Evolutionary conservation across 1,140 invertebrate species (phyloP).

Genomic region (Neotoxoptera formosana): DNA sequence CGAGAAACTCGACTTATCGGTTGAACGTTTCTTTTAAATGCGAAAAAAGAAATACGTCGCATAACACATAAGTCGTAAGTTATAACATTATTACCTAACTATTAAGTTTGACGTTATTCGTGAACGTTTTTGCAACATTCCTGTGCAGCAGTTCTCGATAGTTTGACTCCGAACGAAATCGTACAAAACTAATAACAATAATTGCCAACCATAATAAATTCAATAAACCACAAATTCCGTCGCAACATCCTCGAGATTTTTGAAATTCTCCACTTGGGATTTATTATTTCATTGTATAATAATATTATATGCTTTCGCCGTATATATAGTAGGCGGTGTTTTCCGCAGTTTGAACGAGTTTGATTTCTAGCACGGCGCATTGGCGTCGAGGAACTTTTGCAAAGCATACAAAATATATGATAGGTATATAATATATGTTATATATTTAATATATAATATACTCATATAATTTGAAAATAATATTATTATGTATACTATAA

Average conservation of each 20-base stretch:
- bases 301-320: not conserved
- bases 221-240: not conserved
- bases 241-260: not conserved
- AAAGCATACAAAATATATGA: too few species aligned
- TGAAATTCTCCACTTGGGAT: not conserved
- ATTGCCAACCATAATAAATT: not conserved
- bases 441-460: too few species aligned
- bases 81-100: not conserved
- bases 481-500: not conserved
- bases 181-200: not conserved
- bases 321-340: not conserved
- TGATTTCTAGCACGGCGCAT: not conserved
- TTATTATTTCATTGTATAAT: not conserved
- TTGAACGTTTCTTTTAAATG: not conserved
- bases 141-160: not conserved
- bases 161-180: not conserved
- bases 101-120: not conserved
- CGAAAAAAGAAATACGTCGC: not conserved
- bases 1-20: not conserved
- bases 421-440: too few species aligned
- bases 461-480: not conserved
- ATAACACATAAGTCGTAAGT: not conserved
- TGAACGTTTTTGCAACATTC: not conserved
- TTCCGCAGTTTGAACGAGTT: not conserved
- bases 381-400: not conserved